Percentiles rank a stretch among this genome's conserved stretches.
phyloP scores from a whole-genome alignment of 1,140 invertebrate genomes.

The Drosophila elegans region DNA sequence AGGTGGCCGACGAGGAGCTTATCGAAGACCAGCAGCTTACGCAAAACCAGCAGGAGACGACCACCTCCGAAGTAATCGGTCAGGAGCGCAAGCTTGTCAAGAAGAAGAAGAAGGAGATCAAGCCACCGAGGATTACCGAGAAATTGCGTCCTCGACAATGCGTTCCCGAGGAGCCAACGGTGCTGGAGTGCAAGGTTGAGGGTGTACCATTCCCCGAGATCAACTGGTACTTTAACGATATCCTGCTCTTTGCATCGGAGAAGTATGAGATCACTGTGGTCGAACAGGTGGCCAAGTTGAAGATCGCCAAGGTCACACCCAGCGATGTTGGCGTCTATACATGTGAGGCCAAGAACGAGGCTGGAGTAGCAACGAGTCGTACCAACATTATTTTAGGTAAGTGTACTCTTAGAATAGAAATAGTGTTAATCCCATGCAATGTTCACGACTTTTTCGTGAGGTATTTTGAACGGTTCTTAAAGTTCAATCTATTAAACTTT shows the following conservation, averaged over 20 bases:
- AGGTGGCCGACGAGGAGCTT: conserved; percentile 85
- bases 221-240: conserved; percentile 95
- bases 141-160: conserved; percentile 89
- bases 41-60: conserved; percentile 84
- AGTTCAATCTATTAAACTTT: neutral
- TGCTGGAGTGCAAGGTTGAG: conserved; percentile 89
- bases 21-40: conserved; percentile 84
- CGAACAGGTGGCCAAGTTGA: conserved; percentile 89
- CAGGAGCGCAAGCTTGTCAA: conserved; percentile 83
- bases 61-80: conserved; percentile 82
- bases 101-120: conserved; percentile 86
- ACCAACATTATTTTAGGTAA: conserved; percentile 88
- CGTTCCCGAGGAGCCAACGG: conserved; percentile 87
- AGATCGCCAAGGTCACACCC: conserved; percentile 89
- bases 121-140: conserved; percentile 90
- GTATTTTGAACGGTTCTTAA: neutral
- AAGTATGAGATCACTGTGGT: conserved; percentile 88
- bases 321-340: conserved; percentile 94
- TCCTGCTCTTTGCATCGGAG: conserved; percentile 89
- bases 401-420: neutral
- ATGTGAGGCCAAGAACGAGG: conserved; percentile 90
- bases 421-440: neutral
- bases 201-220: conserved; percentile 90
- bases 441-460: conserved; percentile 8
- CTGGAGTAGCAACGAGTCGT: conserved; percentile 91